These are phyloP conservation scores for Heliocidaris erythrogramma DNA, from an alignment of 35 echinoderm and acorn worm species.

Conservation along the genomic window DNA sequence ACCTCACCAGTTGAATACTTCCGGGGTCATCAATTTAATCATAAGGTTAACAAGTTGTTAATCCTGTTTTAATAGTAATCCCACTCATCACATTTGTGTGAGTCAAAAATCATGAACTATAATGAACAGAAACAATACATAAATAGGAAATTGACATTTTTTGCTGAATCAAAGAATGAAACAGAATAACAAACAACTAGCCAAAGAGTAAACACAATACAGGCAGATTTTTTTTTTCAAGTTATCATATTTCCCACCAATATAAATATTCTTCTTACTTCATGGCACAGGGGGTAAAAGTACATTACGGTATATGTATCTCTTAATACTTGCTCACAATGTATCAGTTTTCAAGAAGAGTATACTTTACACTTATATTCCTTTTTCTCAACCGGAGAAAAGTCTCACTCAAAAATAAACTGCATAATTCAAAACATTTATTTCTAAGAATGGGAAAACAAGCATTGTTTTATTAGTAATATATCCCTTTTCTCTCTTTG, in stretches of 20 bases:
- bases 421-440: neutral
- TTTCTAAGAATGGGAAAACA: neutral
- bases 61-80: too few species aligned
- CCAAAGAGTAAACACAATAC: too few species aligned
- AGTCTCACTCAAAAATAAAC: neutral
- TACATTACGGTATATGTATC: neutral
- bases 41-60: too few species aligned
- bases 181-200: too few species aligned
- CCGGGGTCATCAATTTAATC: too few species aligned
- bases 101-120: too few species aligned
- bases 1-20: too few species aligned
- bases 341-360: neutral
- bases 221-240: neutral
- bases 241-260: neutral
- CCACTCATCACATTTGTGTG: too few species aligned
- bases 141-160: too few species aligned
- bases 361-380: neutral
- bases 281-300: neutral
- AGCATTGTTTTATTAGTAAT: constrained; percentile 4
- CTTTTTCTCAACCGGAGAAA: neutral
- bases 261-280: neutral
- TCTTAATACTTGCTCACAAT: neutral
- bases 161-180: too few species aligned
- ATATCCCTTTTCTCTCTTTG: neutral
- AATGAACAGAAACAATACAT: too few species aligned